Evolutionary conservation across 2,888 invertebrate species (phyloP), one percentile per base, ranked within the genome.

Genomic region (Cosmorhoe ocellata): DNA sequence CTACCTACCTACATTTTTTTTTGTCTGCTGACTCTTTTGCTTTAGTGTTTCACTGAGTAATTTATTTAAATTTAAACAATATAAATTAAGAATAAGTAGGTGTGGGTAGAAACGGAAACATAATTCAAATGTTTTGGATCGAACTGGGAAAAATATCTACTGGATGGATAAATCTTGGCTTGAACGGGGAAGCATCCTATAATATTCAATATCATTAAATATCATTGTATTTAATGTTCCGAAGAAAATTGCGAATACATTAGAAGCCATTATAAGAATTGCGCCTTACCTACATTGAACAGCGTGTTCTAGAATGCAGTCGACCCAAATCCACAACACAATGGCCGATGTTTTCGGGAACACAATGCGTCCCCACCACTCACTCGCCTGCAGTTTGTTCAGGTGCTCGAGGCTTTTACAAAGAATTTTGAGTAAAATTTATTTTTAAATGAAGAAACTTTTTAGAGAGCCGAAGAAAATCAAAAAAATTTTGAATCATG

Each of bases 291-390:
- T 63, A 61, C 59, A 52, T 45, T 55, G 61, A 64, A 63, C 59
- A 59, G 62, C 66, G 61, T 69, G 67, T 66, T 69, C 74, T 71
- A 76, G 75, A 78, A 75, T 76, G 75, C 77, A 75, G 71, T 63
- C 74, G 81, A 76, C 83, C 84, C 71, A 79, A 71, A 82, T 83
- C 65, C 64, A n/a, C n/a, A 48, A 63, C 67, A 81, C 82, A 82
- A 83, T 78, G 66, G 76, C 60, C 74, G 74, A 77, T 81, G 76
- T 81, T 80, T 82, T 82, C 71, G 78, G 75, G 66, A 69, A 70
- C 75, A 81, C 82, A 83, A 81, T 79, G 73, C 79, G 63, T 67
- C 62, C 60, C 73, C 76, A 76, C 79, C 72, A 70, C 68, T 76
- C 74, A 75, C 72, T 66, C 64, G 62, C 51, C 58, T 59, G 69